phyloP scores from a whole-genome alignment of 2,113 vertebrate genomes.

The Dasyornis broadbenti region DNA sequence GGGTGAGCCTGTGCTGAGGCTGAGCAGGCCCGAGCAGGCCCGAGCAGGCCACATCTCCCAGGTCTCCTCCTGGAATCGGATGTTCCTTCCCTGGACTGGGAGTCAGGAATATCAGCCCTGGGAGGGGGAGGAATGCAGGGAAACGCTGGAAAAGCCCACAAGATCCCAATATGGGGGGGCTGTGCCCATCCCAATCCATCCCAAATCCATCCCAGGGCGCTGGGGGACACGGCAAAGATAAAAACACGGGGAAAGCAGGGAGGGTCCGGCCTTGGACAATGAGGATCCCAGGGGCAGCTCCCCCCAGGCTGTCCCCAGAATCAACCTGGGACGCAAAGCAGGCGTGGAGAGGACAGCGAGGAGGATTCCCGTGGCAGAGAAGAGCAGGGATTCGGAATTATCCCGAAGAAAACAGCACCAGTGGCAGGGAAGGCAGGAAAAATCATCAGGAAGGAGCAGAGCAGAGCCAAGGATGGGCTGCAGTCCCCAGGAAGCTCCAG shows the following conservation, averaged over 20 bases:
- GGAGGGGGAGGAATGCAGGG: neutral
- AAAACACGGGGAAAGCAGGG: neutral
- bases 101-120: neutral
- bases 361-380: neutral
- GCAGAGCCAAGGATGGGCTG: neutral
- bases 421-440: neutral
- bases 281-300: neutral
- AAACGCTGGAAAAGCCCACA: neutral
- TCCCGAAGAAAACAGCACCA: neutral
- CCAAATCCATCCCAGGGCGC: rapidly evolving
- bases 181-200: neutral
- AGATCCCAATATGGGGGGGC: neutral
- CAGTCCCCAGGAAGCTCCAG: neutral
- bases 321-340: neutral
- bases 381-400: neutral
- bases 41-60: no score
- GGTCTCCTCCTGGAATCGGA: neutral
- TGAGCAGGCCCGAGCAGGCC: no score
- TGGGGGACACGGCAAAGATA: neutral
- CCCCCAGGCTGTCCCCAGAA: neutral
- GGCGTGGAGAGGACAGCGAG: neutral
- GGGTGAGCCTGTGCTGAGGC: neutral
- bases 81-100: neutral
- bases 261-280: rapidly evolving
- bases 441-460: neutral